Base-by-base conservation (phyloP, 2,113 vertebrate genomes). In the Choloepus hoffmanni region DNA sequence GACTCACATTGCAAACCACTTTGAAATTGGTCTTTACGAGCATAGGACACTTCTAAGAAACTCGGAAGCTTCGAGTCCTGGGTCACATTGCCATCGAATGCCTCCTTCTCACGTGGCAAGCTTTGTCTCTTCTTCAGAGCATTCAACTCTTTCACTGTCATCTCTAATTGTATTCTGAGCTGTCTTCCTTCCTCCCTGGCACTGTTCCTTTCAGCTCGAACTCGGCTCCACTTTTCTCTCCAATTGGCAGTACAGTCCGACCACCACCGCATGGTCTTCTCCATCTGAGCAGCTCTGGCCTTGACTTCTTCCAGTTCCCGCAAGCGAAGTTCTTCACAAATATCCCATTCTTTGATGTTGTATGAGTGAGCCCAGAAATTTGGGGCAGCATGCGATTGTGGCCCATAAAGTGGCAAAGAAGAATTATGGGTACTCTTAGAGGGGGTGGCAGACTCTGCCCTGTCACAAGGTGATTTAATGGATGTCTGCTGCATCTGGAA, bases 191-290 rank as follows among this genome's bases (percentile, higher is more conserved):
- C 98, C 16, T 99, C 98, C 30, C 0, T 93, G 45, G 98, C 98
- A 23, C 97, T 98, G 92, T 99, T 98, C 82, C 98, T 98, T 97
- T 99, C 98, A 0, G 89, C 96, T 90, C 98, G 98, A 4, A 98
- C 98, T 90, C 98, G 98, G 30, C 98, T 98, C 98, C 98, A 98
- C 48, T 98, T 99, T 81, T 98, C 98, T 16, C 98, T 97, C 98
- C 98, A 98, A 43, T 97, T 98, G 84, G 98, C 98, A 0, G 98
- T 99, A 88, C 98, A 98, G 4, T 98, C 98, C 3, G 98, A 98
- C 98, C 98, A 98, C 98, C 98, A 99, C 3, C 96, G 97, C 98
- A 98, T 98, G 33, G 98, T 99, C 95, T 99, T 99, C 83, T 99
- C 98, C 98, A 99, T 98, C 97, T 98, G 98, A 1, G 98, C 98